phyloP scores from a whole-genome alignment of 2,113 vertebrate genomes.

The Mesitornis unicolor region DNA sequence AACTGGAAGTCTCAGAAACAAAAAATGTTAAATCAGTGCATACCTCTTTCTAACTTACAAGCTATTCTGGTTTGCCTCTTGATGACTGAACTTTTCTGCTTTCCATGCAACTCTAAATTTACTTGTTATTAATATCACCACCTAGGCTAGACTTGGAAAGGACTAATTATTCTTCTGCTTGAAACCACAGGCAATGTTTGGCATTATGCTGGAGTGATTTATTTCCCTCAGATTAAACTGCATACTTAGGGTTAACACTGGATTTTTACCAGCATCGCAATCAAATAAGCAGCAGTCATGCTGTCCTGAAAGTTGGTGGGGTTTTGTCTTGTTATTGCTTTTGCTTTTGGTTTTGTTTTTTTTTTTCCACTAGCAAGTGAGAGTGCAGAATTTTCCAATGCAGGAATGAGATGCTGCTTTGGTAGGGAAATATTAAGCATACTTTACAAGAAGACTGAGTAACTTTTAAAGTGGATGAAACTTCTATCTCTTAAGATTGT shows the following conservation, averaged over 20 bases:
- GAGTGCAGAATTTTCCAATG: not conserved
- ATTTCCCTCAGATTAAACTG: not conserved
- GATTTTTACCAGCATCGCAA: not conserved
- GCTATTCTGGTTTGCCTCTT: not conserved
- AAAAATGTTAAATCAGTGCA: not conserved
- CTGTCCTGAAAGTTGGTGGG: not conserved
- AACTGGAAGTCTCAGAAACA: not conserved
- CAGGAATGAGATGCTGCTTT: not conserved
- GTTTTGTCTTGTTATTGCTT: not conserved
- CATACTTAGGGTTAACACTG: not conserved
- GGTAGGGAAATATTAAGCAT: not conserved
- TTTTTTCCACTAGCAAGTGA: not conserved
- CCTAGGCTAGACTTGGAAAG: not conserved
- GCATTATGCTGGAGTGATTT: not conserved
- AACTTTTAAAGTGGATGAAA: not conserved
- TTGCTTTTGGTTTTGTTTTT: not conserved
- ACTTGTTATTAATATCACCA: not conserved
- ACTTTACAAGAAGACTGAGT: not conserved
- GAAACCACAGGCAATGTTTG: not conserved
- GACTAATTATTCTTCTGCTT: not conserved
- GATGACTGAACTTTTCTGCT: conserved; percentile 5
- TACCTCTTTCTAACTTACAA: not conserved
- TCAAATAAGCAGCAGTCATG: not conserved
- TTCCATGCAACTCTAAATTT: not conserved
- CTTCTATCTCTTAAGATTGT: not conserved